Conservation (phyloP, 2,113 vertebrate species). For the Tringa solitaria region DNA sequence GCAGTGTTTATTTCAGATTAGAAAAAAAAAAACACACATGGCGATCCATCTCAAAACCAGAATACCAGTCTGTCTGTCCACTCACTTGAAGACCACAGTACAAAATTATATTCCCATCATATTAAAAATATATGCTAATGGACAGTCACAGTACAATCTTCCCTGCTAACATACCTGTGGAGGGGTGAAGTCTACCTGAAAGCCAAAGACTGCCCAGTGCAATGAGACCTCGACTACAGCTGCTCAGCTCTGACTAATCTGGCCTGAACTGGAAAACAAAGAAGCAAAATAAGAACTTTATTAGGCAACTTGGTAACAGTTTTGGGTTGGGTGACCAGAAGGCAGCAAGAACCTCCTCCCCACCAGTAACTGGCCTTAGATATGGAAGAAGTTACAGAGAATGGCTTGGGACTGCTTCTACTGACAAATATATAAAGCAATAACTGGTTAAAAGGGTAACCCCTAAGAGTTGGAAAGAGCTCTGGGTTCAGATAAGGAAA, state of each 20-base stretch:
- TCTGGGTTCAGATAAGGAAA: background rate
- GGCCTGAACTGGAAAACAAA: background rate
- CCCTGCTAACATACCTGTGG: background rate
- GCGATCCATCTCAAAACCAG: background rate
- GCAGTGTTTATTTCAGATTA: background rate
- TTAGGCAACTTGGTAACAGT: background rate
- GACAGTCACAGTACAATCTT: background rate
- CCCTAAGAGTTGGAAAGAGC: background rate
- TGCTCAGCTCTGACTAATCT: background rate
- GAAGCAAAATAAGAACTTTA: background rate
- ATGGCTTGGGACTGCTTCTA: background rate
- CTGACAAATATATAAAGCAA: background rate
- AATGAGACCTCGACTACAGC: background rate
- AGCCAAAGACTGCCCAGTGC: background rate
- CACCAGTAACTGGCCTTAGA: background rate
- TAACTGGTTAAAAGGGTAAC: background rate
- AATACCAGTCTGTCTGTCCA: background rate
- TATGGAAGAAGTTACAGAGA: background rate
- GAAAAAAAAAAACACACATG: fast-evolving
- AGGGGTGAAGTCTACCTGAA: background rate
- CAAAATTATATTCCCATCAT: background rate
- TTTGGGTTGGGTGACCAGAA: background rate
- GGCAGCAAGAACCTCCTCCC: fast-evolving
- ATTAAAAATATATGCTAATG: background rate
- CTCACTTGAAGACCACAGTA: background rate